These are phyloP conservation scores for Uria lomvia DNA, from an alignment of 2,113 vertebrate species.

Conservation along the genomic window DNA sequence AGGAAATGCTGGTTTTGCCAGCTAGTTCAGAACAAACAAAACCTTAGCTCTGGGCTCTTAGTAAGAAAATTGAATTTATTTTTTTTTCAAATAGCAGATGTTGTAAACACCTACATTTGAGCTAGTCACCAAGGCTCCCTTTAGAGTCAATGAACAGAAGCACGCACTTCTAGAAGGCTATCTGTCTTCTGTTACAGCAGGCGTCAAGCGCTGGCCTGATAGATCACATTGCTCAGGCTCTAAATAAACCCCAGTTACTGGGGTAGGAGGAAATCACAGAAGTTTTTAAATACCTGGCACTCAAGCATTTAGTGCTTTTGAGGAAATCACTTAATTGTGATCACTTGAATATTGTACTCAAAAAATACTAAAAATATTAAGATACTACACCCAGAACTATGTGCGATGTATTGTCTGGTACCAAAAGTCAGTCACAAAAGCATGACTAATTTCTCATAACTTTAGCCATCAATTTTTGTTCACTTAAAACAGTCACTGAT, in stretches of 20 bases:
- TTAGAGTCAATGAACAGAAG: not conserved
- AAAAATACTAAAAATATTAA: not conserved
- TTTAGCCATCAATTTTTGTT: not conserved
- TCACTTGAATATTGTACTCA: not conserved
- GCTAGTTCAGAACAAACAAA: slow-evolving; percentile 60
- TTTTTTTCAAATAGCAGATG: not conserved
- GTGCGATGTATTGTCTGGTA: not conserved
- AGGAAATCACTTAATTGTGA: not conserved
- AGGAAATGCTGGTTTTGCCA: slow-evolving; percentile 68
- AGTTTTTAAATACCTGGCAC: not conserved
- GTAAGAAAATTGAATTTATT: not conserved
- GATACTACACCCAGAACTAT: not conserved
- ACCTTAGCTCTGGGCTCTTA: slow-evolving; percentile 6
- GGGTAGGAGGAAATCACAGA: not conserved
- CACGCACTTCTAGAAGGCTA: not conserved
- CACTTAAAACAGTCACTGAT: not conserved
- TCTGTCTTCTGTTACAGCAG: not conserved
- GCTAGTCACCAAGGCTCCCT: slow-evolving; percentile 15
- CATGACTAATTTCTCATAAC: not conserved
- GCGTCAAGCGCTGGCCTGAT: not conserved
- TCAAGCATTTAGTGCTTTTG: not conserved
- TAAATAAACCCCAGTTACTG: not conserved
- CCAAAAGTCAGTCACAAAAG: not conserved
- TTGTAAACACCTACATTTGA: not conserved
- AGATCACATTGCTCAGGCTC: not conserved